These are phyloP conservation scores for Amphiprion clarkii DNA, from an alignment of 2,797 vertebrate species.

Conservation along the genomic window DNA sequence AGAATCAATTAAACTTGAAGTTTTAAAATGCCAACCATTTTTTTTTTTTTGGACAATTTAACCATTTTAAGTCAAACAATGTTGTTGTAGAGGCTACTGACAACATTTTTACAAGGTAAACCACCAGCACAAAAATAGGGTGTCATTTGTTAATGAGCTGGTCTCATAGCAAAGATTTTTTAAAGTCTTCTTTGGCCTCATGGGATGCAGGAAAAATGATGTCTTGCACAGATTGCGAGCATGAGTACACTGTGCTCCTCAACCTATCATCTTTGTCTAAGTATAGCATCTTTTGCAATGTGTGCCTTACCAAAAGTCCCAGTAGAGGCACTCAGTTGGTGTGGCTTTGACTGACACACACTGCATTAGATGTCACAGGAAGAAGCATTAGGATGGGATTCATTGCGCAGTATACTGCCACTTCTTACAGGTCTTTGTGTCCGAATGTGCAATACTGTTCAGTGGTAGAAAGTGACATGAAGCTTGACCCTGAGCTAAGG, in stretches of 20 bases:
- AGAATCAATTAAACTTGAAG: background rate
- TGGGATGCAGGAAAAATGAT: conserved; percentile 31
- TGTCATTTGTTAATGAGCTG: conserved; percentile 82
- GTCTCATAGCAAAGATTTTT: conserved; percentile 74
- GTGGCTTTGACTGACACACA: conserved; percentile 56
- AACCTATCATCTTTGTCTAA: conserved; percentile 60
- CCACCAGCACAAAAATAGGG: conserved; percentile 27
- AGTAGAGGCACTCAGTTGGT: conserved; percentile 42
- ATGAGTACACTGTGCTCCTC: conserved; percentile 50
- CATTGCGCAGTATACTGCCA: conserved; percentile 56
- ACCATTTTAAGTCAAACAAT: conserved; percentile 4
- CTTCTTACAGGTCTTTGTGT: conserved; percentile 53
- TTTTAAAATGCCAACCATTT: conserved; percentile 42
- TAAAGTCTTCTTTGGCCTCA: conserved; percentile 20
- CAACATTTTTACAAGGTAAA: background rate
- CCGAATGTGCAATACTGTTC: conserved; percentile 76
- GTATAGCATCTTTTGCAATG: conserved; percentile 70
- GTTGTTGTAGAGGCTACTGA: conserved; percentile 38
- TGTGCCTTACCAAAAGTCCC: conserved; percentile 62
- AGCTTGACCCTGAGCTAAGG: conserved; percentile 66
- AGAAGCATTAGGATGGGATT: conserved; percentile 34
- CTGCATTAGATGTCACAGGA: conserved; percentile 63
- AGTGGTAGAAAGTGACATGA: conserved; percentile 45
- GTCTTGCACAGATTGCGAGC: conserved; percentile 47
- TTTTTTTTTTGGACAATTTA: background rate